Conservation (phyloP, 2,797 vertebrate genomes). For the Poecilia velifera region DNA sequence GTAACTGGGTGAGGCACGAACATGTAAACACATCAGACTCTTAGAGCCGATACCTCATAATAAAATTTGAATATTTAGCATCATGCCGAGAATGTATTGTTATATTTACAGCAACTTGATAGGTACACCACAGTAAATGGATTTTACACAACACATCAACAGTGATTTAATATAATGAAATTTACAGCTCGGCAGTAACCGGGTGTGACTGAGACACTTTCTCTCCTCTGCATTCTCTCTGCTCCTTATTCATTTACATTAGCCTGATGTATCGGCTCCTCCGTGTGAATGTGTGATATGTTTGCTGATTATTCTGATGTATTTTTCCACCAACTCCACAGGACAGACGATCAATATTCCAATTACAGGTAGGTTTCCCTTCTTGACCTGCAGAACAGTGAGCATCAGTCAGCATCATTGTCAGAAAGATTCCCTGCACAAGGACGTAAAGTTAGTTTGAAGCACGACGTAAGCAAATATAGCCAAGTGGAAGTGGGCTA, state of each 20-base stretch:
- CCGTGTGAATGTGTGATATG: conserved; percentile 39
- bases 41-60: not conserved
- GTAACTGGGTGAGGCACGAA: conserved; percentile 3
- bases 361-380: conserved; percentile 74
- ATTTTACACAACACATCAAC: conserved; percentile 38
- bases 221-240: conserved; percentile 44
- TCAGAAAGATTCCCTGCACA: conserved; percentile 45
- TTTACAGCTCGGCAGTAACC: conserved; percentile 44
- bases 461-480: conserved; percentile 16
- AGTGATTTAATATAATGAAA: conserved; percentile 45
- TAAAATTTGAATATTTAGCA: not conserved
- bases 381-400: conserved; percentile 38
- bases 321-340: conserved; percentile 63
- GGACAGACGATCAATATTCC: conserved; percentile 74
- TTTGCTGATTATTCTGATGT: conserved; percentile 75
- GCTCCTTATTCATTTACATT: conserved; percentile 66
- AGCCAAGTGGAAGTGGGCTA: not conserved
- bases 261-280: conserved; percentile 49
- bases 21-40: conserved; percentile 8
- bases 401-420: conserved; percentile 58
- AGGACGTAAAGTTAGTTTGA: conserved; percentile 8
- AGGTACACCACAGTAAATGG: conserved; percentile 27
- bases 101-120: conserved; percentile 7
- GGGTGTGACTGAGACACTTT: conserved; percentile 31
- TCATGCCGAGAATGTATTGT: not conserved